Base-by-base conservation (phyloP, 2,797 vertebrate genomes). In the Psittacula echo region DNA sequence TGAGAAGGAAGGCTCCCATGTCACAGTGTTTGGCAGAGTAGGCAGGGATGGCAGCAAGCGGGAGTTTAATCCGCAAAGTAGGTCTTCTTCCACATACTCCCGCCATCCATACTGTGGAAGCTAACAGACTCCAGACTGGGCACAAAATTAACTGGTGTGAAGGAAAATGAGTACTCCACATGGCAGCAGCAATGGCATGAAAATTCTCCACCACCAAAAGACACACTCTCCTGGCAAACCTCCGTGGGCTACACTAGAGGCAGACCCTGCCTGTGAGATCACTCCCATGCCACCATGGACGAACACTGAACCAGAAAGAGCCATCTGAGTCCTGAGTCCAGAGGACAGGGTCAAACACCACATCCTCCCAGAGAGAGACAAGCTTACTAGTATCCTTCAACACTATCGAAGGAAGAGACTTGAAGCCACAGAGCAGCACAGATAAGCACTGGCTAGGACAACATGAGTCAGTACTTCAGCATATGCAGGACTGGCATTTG, bases 231-330 rank as follows among this genome's bases (percentile, higher is more conserved):
- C 16, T 73, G 32, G 22, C 24, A 47, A 78, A 30, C 60, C 29
- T 68, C 18, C 12, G 2, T 7, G 37, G 24, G 47, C 30, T 34
- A 32, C 53, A 41, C 41, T 30, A 24, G 30, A 70, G 51, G 7
- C 58, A 64, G 64, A 94, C 7, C 11, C n/a, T 87, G 44, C 12
- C 34, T 67, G 41, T 3, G 5, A 67, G 21, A 53, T 21, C 34
- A 24, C 29, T 86, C 13, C 34, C 1, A 0, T 4, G 15, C 45
- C 50, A 76, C 10, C 47, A 45, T 11, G 0, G 0, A 91, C 53
- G 2, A 0, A 61, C 44, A 67, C 20, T 0, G 1, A 45, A 22
- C 10, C 29, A 60, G 45, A 27, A 42, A 70, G 21, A 86, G 32
- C 17, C 16, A 5, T 8, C 44, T 62, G 24, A 16, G 29, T 44